Evolutionary conservation across 2,113 vertebrate species (phyloP), one percentile per base, ranked within the genome.

Genomic region (Rhea pennata): DNA sequence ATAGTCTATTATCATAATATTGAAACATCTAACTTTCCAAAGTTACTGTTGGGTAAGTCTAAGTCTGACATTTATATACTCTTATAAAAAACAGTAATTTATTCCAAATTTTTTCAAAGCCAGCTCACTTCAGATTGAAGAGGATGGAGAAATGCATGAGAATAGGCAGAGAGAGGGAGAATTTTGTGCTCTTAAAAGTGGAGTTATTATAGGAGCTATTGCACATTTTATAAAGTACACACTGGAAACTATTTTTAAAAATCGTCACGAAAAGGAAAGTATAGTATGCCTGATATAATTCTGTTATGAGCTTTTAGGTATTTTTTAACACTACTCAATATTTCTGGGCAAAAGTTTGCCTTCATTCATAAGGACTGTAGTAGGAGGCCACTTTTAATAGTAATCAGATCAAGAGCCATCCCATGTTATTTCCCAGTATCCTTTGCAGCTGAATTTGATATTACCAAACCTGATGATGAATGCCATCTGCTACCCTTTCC

Each of bases 1-100:
- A 99, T 99, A 66, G 99, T 99, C 20, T 99, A 99, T 94, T 99
- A 99, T 76, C 99, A 99, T 96, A 99, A 99, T 88, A 99, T 99
- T 16, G 99, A 99, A 97, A 99, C 99, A 7, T 99, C 99, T 71
- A 99, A 99, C 96, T 99, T 99, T 89, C 99, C 99, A 48, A 99
- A 99, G 95, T 96, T 99, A 80, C 98, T 99, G 64, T 97, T 99
- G n/a, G 99, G 99, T 99, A 97, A 98, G 98, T 97, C 53, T 64
- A 54, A 31, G 9, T 66, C 31, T 77, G 48, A 6, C 62, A 48
- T 48, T 86, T 50, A 50, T 20, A 5, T 27, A 10, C 13, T 56
- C 22, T 77, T 56, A 56, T 12, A 42, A 84, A 78, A 62, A 26
- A 5, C 9, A 50, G 17, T n/a, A n/a, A 15, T 62, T 74, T 74